Evolutionary conservation across 2,113 vertebrate species (phyloP), one percentile per base, ranked within the genome.

Genomic region (Rana temporaria): DNA sequence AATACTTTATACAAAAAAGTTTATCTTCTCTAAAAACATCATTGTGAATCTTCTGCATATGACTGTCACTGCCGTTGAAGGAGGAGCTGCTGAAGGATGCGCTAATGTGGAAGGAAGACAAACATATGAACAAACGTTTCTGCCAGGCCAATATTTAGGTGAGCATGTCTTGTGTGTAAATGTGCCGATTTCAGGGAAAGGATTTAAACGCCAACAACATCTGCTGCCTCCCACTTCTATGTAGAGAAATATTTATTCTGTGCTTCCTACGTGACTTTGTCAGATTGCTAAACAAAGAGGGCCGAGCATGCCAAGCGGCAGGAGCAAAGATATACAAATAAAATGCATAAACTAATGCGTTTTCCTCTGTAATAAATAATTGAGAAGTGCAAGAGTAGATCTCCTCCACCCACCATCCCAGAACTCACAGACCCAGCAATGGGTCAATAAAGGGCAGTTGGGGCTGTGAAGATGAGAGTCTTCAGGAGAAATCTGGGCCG

Each of bases 401-500:
- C 12, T 11, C 42, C 42, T 3, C 42, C 34, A 30, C 26, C 26
- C 26, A 30, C 26, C 26, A 30, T 3, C 18, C 11, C 38, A 12
- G 4, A n/a, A 30, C 22, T 65, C 15, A 65, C n/a, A 69, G 12
- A 12, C 18, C 48, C 16, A 42, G 30, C 17, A 69, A 48, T 18
- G 59, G 52, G 52, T 56, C 70, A 1, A 0, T 67, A 38, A 76
- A 0, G 4, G 20, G 0, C 2, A 1, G 0, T 4, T 69, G 7
- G 0, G 0, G 0, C 38, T 59, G 1, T 0, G 0, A 18, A 2
- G 42, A 66, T 68, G 67, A 67, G 62, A 85, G 60, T 85, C 56
- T 8, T 70, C 55, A 53, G 24, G 16, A 84, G 66, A 69, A 85
- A 84, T 52, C 82, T 18, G 55, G 73, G 80, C 85, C 79, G 75